Evolutionary conservation across 2,888 invertebrate species (phyloP).

Genomic region (Chalcosyrphus nemorum): DNA sequence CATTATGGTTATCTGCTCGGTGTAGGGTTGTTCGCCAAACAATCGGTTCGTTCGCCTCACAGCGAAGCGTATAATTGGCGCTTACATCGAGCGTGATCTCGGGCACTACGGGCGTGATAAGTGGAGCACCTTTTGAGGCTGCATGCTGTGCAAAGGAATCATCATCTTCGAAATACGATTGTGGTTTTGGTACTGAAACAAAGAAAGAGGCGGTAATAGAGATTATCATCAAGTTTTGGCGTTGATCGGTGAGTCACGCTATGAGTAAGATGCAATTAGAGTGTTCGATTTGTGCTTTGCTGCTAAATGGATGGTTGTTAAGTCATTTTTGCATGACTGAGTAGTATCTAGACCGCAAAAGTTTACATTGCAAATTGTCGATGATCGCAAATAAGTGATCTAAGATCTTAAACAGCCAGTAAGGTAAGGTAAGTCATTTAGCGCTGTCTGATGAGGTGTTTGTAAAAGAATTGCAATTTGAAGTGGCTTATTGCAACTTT

Average conservation of each 20-base stretch:
- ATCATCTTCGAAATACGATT: conserved; percentile 70
- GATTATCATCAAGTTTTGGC: background rate
- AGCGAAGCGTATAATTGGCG: conserved; percentile 81
- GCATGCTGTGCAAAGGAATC: conserved; percentile 76
- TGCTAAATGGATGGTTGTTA: conserved; percentile 18
- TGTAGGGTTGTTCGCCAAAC: conserved; percentile 78
- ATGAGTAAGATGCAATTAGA: conserved; percentile 21
- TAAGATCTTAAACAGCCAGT: background rate
- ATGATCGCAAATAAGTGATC: background rate
- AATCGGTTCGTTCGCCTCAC: conserved; percentile 82
- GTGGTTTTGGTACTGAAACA: conserved; percentile 77
- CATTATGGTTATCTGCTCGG: conserved; percentile 21
- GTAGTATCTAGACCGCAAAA: conserved; percentile 22
- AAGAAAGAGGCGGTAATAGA: conserved; percentile 2
- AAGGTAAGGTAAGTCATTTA: background rate
- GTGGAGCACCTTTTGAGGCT: conserved; percentile 78
- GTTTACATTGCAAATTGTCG: background rate
- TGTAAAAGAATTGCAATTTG: too few species aligned
- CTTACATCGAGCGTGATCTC: conserved; percentile 79
- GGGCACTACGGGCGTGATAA: conserved; percentile 79
- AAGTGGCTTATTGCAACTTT: too few species aligned
- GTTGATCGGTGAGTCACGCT: conserved; percentile 10
- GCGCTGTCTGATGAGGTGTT: too few species aligned
- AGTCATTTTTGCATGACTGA: background rate
- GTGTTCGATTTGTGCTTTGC: conserved; percentile 4